A percentile compares a stretch with the other conserved stretches of the same genome.
These are phyloP conservation scores for Malurus elegans DNA, from an alignment of 2,113 vertebrate species.

Conservation along the genomic window DNA sequence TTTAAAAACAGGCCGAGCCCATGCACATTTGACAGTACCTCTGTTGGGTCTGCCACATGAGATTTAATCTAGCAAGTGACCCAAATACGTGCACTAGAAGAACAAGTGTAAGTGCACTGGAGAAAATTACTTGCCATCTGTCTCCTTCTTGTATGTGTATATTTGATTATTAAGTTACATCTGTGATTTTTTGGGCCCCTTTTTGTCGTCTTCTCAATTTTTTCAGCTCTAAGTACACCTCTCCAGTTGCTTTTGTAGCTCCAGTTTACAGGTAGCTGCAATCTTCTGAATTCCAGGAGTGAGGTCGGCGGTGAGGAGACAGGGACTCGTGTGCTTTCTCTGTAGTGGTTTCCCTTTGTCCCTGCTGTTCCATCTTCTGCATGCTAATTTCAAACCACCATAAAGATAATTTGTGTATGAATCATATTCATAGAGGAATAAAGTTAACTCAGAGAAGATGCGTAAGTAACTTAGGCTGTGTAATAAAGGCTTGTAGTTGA, in stretches of 20 bases:
- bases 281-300: background rate
- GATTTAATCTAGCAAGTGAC: conserved; percentile 73
- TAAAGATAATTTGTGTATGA: background rate
- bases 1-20: background rate
- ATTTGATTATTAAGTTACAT: conserved; percentile 64
- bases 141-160: conserved; percentile 47
- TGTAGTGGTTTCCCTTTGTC: background rate
- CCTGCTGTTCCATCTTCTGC: background rate
- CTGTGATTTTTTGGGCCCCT: background rate
- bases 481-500: background rate
- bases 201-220: background rate
- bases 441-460: background rate
- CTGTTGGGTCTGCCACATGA: conserved; percentile 52
- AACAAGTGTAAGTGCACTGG: conserved; percentile 53
- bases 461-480: background rate
- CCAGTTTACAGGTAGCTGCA: background rate
- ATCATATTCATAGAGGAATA: background rate
- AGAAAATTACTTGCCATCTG: conserved; percentile 73
- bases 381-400: background rate
- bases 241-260: background rate
- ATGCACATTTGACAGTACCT: background rate
- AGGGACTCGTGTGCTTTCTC: background rate
- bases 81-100: conserved; percentile 59
- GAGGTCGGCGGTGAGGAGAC: background rate
- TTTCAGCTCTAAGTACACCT: background rate